Evolutionary conservation across 2,888 invertebrate species (phyloP).

Genomic region (Sinodicranocentrus sp.): DNA sequence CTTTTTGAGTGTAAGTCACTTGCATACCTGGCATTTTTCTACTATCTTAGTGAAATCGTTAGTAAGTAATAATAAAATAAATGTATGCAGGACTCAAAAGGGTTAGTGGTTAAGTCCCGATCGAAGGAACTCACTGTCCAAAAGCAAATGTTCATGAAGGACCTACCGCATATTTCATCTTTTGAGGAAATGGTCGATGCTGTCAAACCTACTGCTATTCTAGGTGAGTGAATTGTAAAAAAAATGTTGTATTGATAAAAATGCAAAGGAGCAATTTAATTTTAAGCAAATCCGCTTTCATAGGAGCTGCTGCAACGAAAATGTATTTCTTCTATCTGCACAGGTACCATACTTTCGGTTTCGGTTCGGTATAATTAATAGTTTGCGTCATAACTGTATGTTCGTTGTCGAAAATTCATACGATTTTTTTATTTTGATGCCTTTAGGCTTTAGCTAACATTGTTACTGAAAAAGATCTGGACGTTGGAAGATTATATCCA

Average conservation of each 20-base stretch:
- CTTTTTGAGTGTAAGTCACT: slow-evolving; percentile 81
- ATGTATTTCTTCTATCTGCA: slow-evolving; percentile 95
- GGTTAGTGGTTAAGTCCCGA: slow-evolving; percentile 92
- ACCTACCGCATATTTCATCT: slow-evolving; percentile 86
- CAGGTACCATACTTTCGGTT: slow-evolving; percentile 42
- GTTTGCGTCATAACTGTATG: no score
- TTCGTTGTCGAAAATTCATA: no score
- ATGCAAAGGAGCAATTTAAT: neutral
- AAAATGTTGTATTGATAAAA: neutral
- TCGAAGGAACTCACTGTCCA: slow-evolving; percentile 87
- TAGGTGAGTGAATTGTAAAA: no score
- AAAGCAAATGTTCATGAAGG: slow-evolving; percentile 90
- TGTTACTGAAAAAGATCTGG: slow-evolving; percentile 90
- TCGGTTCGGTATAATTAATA: neutral
- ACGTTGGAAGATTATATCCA: slow-evolving; percentile 94
- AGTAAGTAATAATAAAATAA: no score
- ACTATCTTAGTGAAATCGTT: no score
- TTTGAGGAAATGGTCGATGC: slow-evolving; percentile 89
- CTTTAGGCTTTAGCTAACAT: slow-evolving; percentile 87
- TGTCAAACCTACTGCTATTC: slow-evolving; percentile 92
- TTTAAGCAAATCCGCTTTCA: neutral
- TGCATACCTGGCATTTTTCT: no score
- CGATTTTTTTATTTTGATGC: neutral
- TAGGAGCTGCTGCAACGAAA: slow-evolving; percentile 96
- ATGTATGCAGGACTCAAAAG: slow-evolving; percentile 92